Conservation (phyloP, 2,797 vertebrate species). For the Thaleichthys pacificus region DNA sequence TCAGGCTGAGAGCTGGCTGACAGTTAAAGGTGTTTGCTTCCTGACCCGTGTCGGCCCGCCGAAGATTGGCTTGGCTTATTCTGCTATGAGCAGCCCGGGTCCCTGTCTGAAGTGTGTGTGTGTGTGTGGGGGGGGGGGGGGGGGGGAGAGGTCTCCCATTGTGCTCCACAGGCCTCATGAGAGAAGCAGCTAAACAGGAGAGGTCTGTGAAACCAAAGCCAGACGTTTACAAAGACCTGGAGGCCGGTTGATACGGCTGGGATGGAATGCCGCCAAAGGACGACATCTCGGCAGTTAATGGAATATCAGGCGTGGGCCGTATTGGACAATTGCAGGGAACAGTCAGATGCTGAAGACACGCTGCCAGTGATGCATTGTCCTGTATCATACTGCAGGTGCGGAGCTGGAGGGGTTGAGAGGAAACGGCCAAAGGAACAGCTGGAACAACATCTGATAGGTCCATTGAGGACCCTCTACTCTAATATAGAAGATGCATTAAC, state of each 20-base stretch:
- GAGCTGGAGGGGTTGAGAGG: neutral
- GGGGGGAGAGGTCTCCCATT: conserved; percentile 11
- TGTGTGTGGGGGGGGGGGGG: conserved; percentile 4
- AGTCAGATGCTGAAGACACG: neutral
- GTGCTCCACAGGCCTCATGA: conserved; percentile 38
- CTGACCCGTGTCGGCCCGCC: conserved; percentile 61
- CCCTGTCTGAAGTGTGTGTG: conserved; percentile 1
- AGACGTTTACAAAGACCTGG: conserved; percentile 30
- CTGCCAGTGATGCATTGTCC: neutral
- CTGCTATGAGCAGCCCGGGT: conserved; percentile 36
- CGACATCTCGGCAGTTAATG: too few species aligned
- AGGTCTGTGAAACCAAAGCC: conserved; percentile 52
- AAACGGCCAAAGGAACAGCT: neutral
- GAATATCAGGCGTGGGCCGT: too few species aligned
- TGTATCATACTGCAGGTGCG: neutral
- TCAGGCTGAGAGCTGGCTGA: conserved; percentile 58
- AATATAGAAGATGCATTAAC: neutral
- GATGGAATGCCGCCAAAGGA: too few species aligned
- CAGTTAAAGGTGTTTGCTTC: conserved; percentile 65
- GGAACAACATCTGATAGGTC: neutral
- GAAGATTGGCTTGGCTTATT: conserved; percentile 47
- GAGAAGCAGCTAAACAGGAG: conserved; percentile 36
- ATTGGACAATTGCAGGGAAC: too few species aligned
- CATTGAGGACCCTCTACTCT: neutral
- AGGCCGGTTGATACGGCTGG: neutral